Conservation (phyloP, 2,888 invertebrate species). For the Argyresthia albistria region DNA sequence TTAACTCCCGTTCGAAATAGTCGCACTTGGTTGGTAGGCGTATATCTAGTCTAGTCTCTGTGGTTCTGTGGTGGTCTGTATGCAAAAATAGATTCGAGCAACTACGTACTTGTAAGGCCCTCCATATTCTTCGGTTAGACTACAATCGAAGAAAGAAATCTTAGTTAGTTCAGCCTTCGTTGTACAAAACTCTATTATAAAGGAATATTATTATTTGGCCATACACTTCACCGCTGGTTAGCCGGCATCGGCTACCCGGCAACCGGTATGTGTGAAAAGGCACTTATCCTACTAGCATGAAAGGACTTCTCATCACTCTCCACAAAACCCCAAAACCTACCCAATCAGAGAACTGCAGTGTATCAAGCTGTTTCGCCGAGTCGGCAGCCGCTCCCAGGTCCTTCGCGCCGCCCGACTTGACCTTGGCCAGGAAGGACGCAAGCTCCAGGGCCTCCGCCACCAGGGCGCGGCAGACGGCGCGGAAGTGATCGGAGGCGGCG, state of each 20-base stretch:
- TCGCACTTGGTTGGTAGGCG: too few species aligned
- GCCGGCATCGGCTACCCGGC: too few species aligned
- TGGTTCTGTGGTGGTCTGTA: too few species aligned
- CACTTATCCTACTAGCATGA: too few species aligned
- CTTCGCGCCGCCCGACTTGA: conserved; percentile 77
- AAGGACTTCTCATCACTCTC: not conserved
- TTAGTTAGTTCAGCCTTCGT: too few species aligned
- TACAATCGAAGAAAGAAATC: conserved; percentile 27
- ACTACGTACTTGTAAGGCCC: conserved; percentile 82
- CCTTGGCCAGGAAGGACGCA: conserved; percentile 90
- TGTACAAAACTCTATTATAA: too few species aligned
- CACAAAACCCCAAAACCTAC: conserved; percentile 63
- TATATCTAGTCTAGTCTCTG: too few species aligned
- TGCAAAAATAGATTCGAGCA: too few species aligned
- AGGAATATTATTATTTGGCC: too few species aligned
- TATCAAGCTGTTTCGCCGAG: conserved; percentile 81
- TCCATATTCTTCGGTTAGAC: conserved; percentile 84
- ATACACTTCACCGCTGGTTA: too few species aligned
- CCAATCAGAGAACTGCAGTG: conserved; percentile 92
- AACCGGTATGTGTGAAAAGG: too few species aligned
- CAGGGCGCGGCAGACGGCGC: conserved; percentile 92
- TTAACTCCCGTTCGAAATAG: too few species aligned
- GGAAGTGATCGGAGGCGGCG: conserved; percentile 85
- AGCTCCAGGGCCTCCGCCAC: conserved; percentile 94
- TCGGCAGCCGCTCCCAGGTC: conserved; percentile 76